Conservation (phyloP, 2,113 vertebrate species). For the Gymnocephalus cernua region DNA sequence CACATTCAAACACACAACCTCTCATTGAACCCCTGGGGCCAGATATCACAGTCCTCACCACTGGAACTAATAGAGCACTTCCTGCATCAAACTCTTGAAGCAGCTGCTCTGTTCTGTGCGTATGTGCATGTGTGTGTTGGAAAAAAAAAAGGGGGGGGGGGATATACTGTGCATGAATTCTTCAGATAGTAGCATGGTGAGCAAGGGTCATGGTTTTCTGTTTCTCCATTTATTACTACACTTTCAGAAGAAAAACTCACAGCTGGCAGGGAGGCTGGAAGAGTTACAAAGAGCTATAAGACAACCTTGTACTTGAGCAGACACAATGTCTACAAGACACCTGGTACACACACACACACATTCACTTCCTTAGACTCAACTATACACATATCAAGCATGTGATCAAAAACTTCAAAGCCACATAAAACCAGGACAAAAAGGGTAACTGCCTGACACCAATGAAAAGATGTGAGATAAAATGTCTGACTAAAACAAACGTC, state of each 20-base stretch:
- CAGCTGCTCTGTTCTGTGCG: constrained; percentile 76
- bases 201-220: constrained; percentile 59
- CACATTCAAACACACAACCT: constrained; percentile 56
- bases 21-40: constrained; percentile 68
- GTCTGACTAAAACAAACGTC: constrained; percentile 27
- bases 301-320: constrained; percentile 66
- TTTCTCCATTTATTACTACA: constrained; percentile 52
- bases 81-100: constrained; percentile 73
- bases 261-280: constrained; percentile 57
- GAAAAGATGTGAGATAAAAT: not conserved
- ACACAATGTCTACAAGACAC: constrained; percentile 70
- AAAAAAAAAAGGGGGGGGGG: constrained; percentile 13
- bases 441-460: not conserved
- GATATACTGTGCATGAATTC: constrained; percentile 60
- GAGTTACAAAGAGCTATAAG: constrained; percentile 23
- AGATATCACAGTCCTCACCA: constrained; percentile 77
- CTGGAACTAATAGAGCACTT: constrained; percentile 85
- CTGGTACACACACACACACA: constrained; percentile 56
- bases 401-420: constrained; percentile 49
- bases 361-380: constrained; percentile 34
- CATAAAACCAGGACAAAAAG: not conserved
- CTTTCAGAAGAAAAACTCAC: constrained; percentile 48
- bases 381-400: not conserved
- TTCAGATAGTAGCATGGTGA: constrained; percentile 57
- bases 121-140: constrained; percentile 35